Base-by-base conservation (phyloP, 2,888 invertebrate species). In the Drosophila mimica region DNA sequence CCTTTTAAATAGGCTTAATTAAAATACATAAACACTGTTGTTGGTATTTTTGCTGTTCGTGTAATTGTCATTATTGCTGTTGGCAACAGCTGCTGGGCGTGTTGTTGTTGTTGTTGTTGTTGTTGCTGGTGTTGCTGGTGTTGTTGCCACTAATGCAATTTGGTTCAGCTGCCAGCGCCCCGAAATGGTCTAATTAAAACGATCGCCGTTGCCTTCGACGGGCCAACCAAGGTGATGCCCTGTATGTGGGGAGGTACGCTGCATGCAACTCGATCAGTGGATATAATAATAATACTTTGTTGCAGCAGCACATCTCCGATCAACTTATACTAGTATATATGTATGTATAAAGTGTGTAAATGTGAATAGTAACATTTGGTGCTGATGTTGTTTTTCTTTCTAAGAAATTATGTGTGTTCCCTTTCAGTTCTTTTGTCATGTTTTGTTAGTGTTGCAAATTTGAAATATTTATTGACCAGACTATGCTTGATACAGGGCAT, bases 171-270 rank as follows among this genome's bases (percentile, higher is more conserved):
- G 69, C 54, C 62, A 74, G 65, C 60, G 73, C 67, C 72, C 70
- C 81, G 83, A 78, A 83, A 83, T 82, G 74, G 77, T 80, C 83
- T 81, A 90, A 89, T 89, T 89, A 91, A 88, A 85, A 79, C 74
- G 78, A 72, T 78, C 63, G 52, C 34, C 62, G 58, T 66, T n/a
- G 63, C 31, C 57, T 40, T 59, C 56, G 51, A 62, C 38, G 57
- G 30, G 67, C 60, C 68, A 75, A 61, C 68, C 68, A 70, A 61
- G 54, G 63, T 63, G 69, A 51, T 33, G 51, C 49, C 61, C 20
- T 43, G 36, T 3, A 15, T 46, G 25, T 46, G 25, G 43, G 15
- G 36, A 65, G n/a, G 67, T 61, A 79, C 75, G 63, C 73, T 56
- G 63, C 40, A 48, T 4, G 43, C 2, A 1, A 11, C 0, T 9